Evolutionary conservation across 2,113 vertebrate genomes (phyloP), one percentile per base, ranked within the genome.

Genomic region (Craseonycteris thonglongyai): DNA sequence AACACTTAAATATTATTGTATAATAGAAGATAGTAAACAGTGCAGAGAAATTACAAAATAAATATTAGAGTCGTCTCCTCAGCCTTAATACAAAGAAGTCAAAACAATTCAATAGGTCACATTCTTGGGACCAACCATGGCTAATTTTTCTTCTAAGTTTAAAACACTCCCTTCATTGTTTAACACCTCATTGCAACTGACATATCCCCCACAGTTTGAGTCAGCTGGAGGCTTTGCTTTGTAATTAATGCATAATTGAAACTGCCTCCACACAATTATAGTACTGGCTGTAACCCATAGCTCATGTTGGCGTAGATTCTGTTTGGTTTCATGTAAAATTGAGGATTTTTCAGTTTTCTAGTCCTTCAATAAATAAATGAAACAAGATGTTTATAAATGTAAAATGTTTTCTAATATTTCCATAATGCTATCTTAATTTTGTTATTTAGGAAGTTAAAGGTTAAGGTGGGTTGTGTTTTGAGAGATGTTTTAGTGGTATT

Each of bases 241-340:
- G 79, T 95, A 96, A 97, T 95, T 96, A 96, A 97, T 96, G 76
- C 79, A 92, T 97, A 96, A 97, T 96, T 94, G 91, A 97, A 97
- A 93, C 93, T 90, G 74, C 63, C 96, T 95, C 95, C 93, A 92
- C 84, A 90, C 93, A 96, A 82, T 96, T 92, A 93, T 16, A 82
- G 92, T 75, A 92, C 59, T 94, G 90, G 81, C 95, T 33, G 16
- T 51, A 95, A 61, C 75, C 91, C 89, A 71, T 61, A 61, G 63
- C 90, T 96, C 85, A 72, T 58, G 66, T 95, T 14, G 69, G 82
- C 95, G 85, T 96, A 72, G 54, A 51, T 80, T 94, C 61, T 88
- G 19, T 93, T 96, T 97, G 54, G 74, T 95, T 96, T 97, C 96
- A 90, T 85, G 18, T 87, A 96, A 89, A 97, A 92, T 13, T 35